Conservation (phyloP, 2,888 invertebrate species). For the Bellardia pandia region DNA sequence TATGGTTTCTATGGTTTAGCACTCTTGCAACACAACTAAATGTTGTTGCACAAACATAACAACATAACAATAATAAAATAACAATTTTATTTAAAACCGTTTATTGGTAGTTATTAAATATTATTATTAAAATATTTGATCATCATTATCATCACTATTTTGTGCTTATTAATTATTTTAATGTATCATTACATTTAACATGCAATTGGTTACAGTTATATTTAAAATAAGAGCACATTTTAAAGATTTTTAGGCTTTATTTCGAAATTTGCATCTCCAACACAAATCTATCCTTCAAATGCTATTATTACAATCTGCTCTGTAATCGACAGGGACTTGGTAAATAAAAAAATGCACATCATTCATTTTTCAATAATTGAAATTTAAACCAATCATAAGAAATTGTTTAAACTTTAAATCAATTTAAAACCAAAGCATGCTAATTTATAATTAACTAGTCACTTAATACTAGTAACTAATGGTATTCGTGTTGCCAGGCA, state of each 20-base stretch:
- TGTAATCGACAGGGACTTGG: not conserved
- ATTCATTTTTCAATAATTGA: not conserved
- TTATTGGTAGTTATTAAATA: constrained; percentile 16
- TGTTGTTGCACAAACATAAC: constrained; percentile 33
- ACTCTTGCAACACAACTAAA: not conserved
- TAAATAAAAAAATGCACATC: not conserved
- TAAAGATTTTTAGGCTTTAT: not conserved
- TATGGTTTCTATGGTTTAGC: constrained; percentile 30
- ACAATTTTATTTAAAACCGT: constrained; percentile 46
- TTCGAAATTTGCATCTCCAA: too few species aligned
- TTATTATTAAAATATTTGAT: not conserved
- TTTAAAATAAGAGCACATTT: constrained; percentile 1
- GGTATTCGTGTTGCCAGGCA: too few species aligned
- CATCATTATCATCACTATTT: not conserved
- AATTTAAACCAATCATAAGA: constrained; percentile 1
- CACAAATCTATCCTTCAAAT: not conserved
- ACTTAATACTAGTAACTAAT: not conserved
- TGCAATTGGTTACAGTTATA: not conserved
- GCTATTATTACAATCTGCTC: not conserved
- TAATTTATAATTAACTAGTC: not conserved
- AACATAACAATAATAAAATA: constrained; percentile 2
- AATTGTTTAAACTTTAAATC: not conserved
- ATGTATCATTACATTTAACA: not conserved
- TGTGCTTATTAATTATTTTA: not conserved
- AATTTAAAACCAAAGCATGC: not conserved